Base-by-base conservation (phyloP, 2,113 vertebrate species). In the Neolamprologus devosi region DNA sequence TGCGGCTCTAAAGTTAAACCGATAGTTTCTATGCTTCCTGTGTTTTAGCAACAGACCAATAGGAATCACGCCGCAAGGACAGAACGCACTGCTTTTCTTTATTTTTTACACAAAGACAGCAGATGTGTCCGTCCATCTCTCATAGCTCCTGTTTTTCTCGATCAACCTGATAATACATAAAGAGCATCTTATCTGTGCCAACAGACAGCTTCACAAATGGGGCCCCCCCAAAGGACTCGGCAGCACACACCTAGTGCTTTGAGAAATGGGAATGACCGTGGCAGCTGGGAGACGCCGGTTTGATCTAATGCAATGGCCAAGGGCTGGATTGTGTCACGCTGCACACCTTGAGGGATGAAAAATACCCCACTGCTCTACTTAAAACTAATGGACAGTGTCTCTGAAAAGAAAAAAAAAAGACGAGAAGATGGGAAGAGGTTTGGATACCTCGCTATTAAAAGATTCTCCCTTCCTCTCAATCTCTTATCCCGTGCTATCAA, bases 151-250 rank as follows among this genome's bases (percentile, higher is more conserved):
- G 92, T 94, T 96, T 95, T 94, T 95, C 96, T 93, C 87, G 94
- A 93, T 92, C 87, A 90, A 81, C 81, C 84, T 26, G 96, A 96
- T 96, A 96, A 96, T 92, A 96, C 91, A 94, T 94, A 86, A 88
- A 89, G 87, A 87, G 91, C 82, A 87, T 94, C 96, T 96, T 96
- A 96, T 97, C 96, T 96, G 90, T 79, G 80, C 85, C 93, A 89
- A 95, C 94, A 96, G 96, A 96, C 96, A 94, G 96, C 94, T 95
- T 95, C 96, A 95, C 95, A 96, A 96, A 96, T 96, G 94, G 93
- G 90, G 49, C 81, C 90, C 63, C 35, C 93, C 94, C 95, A 93
- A 90, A 92, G 87, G 90, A 90, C 91, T 92, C 95, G 82, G 92
- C 92, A 85, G 94, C 93, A 85, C 88, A 91, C 91, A 87, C 83